Conservation (phyloP, 1,140 invertebrate genomes). For the Phymorhynchus buccinoides region DNA sequence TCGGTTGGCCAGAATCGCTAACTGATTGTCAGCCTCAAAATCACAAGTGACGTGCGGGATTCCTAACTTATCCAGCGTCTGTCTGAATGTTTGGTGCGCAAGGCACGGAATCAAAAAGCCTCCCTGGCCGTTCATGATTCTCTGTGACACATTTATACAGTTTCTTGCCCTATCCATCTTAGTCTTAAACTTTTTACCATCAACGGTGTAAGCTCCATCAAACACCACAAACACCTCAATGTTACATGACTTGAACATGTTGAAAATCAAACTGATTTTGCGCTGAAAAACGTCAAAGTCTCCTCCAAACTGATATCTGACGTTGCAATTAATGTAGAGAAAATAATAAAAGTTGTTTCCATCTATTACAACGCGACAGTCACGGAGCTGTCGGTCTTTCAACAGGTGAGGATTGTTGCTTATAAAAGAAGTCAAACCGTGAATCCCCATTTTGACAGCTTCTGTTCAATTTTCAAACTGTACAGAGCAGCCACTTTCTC, state of each 20-base stretch:
- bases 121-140: conserved; percentile 53
- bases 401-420: conserved; percentile 80
- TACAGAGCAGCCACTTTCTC: no score
- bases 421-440: conserved; percentile 77
- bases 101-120: conserved; percentile 74
- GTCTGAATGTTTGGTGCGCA: conserved; percentile 81
- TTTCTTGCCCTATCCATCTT: conserved; percentile 78
- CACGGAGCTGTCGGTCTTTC: conserved; percentile 79
- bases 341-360: conserved; percentile 85
- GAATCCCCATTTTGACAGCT: conserved; percentile 80
- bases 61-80: conserved; percentile 79
- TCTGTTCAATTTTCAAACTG: no score
- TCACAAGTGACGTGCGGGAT: conserved; percentile 82
- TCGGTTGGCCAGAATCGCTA: conserved; percentile 83
- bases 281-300: conserved; percentile 86
- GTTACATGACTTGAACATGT: conserved; percentile 81
- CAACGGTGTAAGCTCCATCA: conserved; percentile 84
- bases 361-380: conserved; percentile 85
- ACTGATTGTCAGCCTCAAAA: conserved; percentile 90
- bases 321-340: conserved; percentile 80
- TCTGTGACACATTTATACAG: conserved; percentile 76
- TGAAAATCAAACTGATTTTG: conserved; percentile 81
- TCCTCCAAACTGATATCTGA: conserved; percentile 85
- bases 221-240: conserved; percentile 85
- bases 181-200: conserved; percentile 83